These are phyloP conservation scores for Drepanosiphum platanoidis DNA, from an alignment of 2,888 invertebrate species.

Conservation along the genomic window DNA sequence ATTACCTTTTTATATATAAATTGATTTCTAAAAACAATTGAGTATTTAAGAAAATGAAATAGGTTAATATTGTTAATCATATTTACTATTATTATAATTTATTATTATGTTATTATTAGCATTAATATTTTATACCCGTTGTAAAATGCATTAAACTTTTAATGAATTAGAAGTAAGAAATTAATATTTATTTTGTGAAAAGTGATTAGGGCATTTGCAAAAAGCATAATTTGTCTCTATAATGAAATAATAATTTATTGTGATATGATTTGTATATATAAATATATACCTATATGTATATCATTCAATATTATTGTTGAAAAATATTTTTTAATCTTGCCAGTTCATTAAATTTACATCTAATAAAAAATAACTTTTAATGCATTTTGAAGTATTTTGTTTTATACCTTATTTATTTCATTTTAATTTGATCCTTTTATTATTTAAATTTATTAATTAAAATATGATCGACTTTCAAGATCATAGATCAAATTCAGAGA, in stretches of 20 bases:
- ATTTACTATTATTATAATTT: conserved; percentile 58
- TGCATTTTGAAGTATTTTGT: conserved; percentile 24
- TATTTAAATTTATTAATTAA: no score
- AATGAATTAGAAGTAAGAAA: neutral
- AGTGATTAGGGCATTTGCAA: conserved; percentile 13
- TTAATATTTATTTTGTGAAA: conserved; percentile 3
- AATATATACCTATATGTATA: neutral
- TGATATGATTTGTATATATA: conserved; percentile 43
- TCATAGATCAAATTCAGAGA: no score
- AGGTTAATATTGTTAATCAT: conserved; percentile 40
- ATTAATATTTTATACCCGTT: conserved; percentile 53
- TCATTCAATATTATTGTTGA: conserved; percentile 39
- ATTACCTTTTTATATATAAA: neutral
- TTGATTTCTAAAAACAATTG: conserved; percentile 11
- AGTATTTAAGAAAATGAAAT: conserved; percentile 1
- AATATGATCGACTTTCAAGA: no score
- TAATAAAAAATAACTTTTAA: conserved; percentile 50
- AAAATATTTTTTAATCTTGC: conserved; percentile 54
- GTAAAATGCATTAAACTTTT: neutral
- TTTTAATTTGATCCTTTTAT: neutral
- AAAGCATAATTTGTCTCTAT: neutral
- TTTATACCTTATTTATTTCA: conserved; percentile 3
- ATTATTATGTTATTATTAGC: conserved; percentile 48
- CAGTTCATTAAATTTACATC: conserved; percentile 39
- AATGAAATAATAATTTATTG: conserved; percentile 29